These are phyloP conservation scores for Hoplias malabaricus DNA, from an alignment of 2,113 vertebrate species.

Conservation along the genomic window DNA sequence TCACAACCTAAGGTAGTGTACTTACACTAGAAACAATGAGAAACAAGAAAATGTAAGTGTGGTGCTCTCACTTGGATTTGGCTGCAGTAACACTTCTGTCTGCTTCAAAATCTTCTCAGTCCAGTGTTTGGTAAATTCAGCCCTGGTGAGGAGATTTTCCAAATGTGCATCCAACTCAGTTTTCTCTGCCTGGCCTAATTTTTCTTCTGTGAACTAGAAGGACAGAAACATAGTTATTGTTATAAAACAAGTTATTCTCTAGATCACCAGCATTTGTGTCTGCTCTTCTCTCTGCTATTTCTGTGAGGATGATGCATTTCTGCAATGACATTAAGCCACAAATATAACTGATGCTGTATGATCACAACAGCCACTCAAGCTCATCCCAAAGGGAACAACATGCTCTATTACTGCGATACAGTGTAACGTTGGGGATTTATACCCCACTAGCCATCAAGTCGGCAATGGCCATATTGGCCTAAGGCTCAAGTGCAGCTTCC, in stretches of 20 bases:
- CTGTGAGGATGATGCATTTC: no score
- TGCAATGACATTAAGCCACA: no score
- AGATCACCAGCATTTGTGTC: no score
- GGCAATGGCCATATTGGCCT: no score
- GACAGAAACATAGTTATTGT: not conserved
- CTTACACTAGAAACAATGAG: not conserved
- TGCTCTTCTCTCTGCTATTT: no score
- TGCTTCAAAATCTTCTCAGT: slow-evolving; percentile 97
- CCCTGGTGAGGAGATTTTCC: slow-evolving; percentile 92
- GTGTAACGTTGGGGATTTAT: no score
- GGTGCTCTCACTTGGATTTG: slow-evolving; percentile 90
- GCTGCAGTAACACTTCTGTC: slow-evolving; percentile 93
- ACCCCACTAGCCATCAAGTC: no score
- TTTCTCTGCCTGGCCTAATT: slow-evolving; percentile 96
- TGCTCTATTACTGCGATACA: no score
- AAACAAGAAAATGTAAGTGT: not conserved
- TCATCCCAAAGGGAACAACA: no score
- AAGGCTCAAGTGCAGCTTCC: no score
- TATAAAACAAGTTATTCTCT: not conserved
- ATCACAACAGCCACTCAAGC: no score
- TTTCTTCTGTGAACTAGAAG: slow-evolving; percentile 94
- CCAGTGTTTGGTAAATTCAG: slow-evolving; percentile 94
- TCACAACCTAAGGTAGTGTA: not conserved
- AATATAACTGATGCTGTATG: no score
- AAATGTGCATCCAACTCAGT: slow-evolving; percentile 97